Evolutionary conservation across 2,113 vertebrate genomes (phyloP), one percentile per base, ranked within the genome.

Genomic region (Meleagris gallopavo): DNA sequence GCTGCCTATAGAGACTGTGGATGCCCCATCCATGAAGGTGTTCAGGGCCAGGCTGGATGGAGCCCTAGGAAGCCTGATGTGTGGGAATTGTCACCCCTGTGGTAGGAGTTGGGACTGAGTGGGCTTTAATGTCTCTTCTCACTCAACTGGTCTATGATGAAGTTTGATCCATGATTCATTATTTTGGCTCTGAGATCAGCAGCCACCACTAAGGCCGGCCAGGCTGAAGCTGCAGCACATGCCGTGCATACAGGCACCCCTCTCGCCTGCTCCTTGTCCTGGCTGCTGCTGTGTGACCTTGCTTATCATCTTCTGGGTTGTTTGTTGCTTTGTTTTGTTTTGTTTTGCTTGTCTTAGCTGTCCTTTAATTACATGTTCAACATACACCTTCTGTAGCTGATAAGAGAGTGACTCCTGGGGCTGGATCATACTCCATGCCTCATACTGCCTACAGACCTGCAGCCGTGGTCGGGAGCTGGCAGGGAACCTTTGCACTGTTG

Each of bases 321-420:
- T 32, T 32, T 32, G 30, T 57, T 58, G 30, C 11, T n/a, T n/a
- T 58, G 54, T 55, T 55, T 30, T 58, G 54, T 55, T 55, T 30
- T 55, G 18, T 58, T n/a, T 58, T 58, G 55, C 17, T 32, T 57
- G 30, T 32, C 29, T 54, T 13, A 76, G 32, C 32, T 19, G 43
- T 57, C 9, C 43, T 48, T 30, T 4, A 10, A 4, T n/a, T 13
- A 4, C 13, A 8, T 46, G 22, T 4, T 16, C 52, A 6, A 0
- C 58, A 32, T 32, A 17, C 3, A 0, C 6, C 21, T 29, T 57
- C 32, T 0, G 0, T 27, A 43, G 17, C 18, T 25, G 38, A 3
- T 2, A 2, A 29, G 62, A 52, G 13, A 10, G 11, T 1, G 13
- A 36, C 43, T 27, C 6, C 30, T 20, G 32, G 6, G 58, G 62